Evolutionary conservation across 1,140 invertebrate genomes (phyloP).

Genomic region (Neodiprion pinetum): DNA sequence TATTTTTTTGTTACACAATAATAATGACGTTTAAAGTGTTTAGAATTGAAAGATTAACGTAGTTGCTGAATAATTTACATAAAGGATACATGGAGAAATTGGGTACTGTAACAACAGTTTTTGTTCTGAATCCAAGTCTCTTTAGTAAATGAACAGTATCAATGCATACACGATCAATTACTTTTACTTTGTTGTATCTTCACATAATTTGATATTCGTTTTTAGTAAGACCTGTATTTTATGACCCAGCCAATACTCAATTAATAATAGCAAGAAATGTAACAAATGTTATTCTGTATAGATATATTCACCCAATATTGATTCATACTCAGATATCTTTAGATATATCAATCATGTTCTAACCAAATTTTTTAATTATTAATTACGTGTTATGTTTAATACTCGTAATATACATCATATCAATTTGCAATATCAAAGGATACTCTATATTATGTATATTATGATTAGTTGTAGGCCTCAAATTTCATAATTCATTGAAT

Average conservation of each 20-base stretch:
- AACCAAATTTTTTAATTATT: background rate
- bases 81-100: too few species aligned
- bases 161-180: too few species aligned
- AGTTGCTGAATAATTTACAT: too few species aligned
- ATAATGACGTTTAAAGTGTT: background rate
- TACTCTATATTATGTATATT: too few species aligned
- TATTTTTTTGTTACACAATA: conserved; percentile 1
- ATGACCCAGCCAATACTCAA: background rate
- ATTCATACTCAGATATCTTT: background rate
- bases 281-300: background rate
- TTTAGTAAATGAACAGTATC: background rate
- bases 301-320: background rate
- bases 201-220: background rate
- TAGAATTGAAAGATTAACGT: background rate
- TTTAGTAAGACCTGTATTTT: background rate
- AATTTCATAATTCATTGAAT: too few species aligned
- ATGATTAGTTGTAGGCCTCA: too few species aligned
- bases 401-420: too few species aligned
- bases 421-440: too few species aligned
- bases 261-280: background rate
- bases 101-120: background rate
- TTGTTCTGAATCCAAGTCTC: background rate
- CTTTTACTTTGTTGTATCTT: too few species aligned
- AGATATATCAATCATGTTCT: background rate
- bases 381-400: background rate